Conservation (phyloP, 2,113 vertebrate genomes). For the Peromyscus californicus region DNA sequence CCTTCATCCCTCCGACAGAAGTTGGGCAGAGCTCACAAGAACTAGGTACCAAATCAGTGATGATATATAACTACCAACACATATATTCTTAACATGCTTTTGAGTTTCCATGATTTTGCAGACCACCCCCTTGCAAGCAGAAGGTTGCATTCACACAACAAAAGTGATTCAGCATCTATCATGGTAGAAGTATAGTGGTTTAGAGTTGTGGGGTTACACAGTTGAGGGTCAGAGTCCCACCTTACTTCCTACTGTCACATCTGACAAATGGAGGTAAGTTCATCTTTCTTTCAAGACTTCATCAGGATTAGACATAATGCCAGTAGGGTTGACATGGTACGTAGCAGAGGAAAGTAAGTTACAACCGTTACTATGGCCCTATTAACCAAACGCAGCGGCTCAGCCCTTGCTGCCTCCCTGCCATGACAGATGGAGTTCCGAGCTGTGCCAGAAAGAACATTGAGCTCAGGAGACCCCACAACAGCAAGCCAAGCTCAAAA, state of each 20-base stretch:
- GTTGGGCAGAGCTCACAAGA: not conserved
- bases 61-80: not conserved
- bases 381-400: not conserved
- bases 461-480: not conserved
- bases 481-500: not conserved
- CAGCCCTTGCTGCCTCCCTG: not conserved
- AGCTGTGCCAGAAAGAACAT: not conserved
- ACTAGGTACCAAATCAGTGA: not conserved
- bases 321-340: not conserved
- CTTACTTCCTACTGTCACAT: not conserved
- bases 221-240: not conserved
- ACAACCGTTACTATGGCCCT: not conserved
- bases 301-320: not conserved
- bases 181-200: not conserved
- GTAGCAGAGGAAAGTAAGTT: not conserved
- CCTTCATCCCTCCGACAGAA: not conserved
- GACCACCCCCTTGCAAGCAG: not conserved
- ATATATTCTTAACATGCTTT: not conserved
- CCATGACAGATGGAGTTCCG: not conserved
- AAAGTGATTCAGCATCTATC: not conserved
- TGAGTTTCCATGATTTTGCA: not conserved
- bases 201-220: not conserved
- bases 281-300: constrained; percentile 6
- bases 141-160: constrained; percentile 33
- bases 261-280: not conserved